Evolutionary conservation across 1,140 invertebrate species (phyloP), one percentile per base, ranked within the genome.

Genomic region (Drosophila busckii): DNA sequence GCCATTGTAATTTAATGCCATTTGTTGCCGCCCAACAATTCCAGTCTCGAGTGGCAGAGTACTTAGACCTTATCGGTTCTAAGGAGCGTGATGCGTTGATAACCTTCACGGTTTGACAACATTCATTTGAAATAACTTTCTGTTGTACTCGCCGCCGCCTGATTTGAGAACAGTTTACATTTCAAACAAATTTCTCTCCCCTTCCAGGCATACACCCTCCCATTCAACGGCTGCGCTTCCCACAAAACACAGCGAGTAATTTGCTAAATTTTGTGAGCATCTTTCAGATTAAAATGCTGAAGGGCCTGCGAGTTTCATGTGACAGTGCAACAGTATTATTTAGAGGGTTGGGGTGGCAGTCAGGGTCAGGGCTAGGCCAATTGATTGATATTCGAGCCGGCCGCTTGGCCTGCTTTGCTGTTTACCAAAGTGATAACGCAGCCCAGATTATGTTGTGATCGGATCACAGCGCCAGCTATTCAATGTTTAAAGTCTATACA

Each of bases 371-470:
- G 41, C 35, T 61, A 29, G 56, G 62, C 58, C 71, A 67, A 76
- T 78, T 80, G 71, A 78, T 78, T 78, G 71, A 78, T 78, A 78
- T 78, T 80, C 68, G 71, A 80, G 38, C 68, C 40, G 42, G 55
- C 37, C 20, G 29, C 29, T 12, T 23, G 13, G 12, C 13, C 16
- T 28, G 26, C 6, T 46, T 40, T 44, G 38, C 53, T 73, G 48
- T 78, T 78, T 78, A 80, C 71, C 73, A 78, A 78, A 78, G 71
- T 80, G 73, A 78, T 78, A 78, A 78, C 56, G 53, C 54, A 68
- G 73, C 73, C 63, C 68, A 63, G 71, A 78, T 78, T 80, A 78
- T 78, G 73, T 78, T 78, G 71, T 78, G 71, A 78, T 78, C 71
- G 73, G 71, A 80, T 80, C 71, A 70, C 61, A 46, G 63, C 15